A percentile compares a stretch with the other conserved stretches of the same genome.
phyloP scores from a whole-genome alignment of 2,888 invertebrate genomes.

The Meiosimyza platycephala region DNA sequence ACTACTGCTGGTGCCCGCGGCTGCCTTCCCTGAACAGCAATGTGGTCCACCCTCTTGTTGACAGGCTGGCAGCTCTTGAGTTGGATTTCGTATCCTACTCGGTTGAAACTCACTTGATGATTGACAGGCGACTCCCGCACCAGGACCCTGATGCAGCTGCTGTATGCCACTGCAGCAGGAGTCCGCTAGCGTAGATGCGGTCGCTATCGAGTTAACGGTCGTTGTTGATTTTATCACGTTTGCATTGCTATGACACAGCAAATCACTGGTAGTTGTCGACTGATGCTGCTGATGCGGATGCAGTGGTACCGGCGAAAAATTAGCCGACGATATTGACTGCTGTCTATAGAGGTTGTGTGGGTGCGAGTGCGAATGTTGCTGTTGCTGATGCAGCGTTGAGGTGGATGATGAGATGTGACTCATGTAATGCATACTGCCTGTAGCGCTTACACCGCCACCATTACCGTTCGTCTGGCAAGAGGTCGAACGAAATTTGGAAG shows the following conservation, averaged over 20 bases:
- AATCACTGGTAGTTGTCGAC: constrained; percentile 65
- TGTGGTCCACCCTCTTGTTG: constrained; percentile 67
- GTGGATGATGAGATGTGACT: constrained; percentile 51
- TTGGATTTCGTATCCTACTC: constrained; percentile 51
- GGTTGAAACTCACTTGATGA: constrained; percentile 56
- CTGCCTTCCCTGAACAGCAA: constrained; percentile 69
- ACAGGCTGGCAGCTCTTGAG: constrained; percentile 55
- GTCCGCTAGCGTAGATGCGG: constrained; percentile 63
- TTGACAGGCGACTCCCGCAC: constrained; percentile 59
- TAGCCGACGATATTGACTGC: constrained; percentile 65
- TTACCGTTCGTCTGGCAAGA: constrained; percentile 65
- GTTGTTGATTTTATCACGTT: constrained; percentile 67
- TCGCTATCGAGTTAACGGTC: constrained; percentile 63
- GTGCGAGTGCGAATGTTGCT: constrained; percentile 43
- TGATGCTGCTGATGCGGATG: constrained; percentile 66
- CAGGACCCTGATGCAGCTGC: constrained; percentile 61
- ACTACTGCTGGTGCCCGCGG: constrained; percentile 37
- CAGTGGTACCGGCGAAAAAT: constrained; percentile 64
- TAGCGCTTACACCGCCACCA: constrained; percentile 29
- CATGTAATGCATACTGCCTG: constrained; percentile 19
- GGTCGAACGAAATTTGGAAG: constrained; percentile 65
- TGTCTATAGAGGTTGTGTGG: constrained; percentile 63
- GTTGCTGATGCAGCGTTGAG: constrained; percentile 56
- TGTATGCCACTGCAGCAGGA: constrained; percentile 64
- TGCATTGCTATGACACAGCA: constrained; percentile 61